Percentiles rank a stretch among this genome's conserved stretches.
Evolutionary conservation across 2,113 vertebrate genomes (phyloP).

Genomic region (Festucalex cinctus): DNA sequence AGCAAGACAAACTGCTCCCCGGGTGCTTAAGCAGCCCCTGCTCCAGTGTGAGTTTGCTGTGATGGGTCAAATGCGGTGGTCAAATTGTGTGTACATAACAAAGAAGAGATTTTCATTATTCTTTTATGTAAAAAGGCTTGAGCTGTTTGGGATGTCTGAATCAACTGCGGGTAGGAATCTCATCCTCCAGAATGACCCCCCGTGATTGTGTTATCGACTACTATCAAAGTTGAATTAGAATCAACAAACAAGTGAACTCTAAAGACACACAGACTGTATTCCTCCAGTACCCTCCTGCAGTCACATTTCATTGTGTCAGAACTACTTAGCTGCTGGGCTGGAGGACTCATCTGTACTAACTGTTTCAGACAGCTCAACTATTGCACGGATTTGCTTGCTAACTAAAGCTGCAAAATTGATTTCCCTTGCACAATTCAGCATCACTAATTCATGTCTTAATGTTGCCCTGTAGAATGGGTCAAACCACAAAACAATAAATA

Average conservation of each 20-base stretch:
- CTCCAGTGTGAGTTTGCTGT: too few species aligned
- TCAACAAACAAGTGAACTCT: neutral
- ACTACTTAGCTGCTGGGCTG: neutral
- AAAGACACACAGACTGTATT: neutral
- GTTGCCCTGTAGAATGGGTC: too few species aligned
- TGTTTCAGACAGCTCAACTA: neutral
- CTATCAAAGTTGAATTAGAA: neutral
- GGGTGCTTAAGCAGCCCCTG: too few species aligned
- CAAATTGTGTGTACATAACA: too few species aligned
- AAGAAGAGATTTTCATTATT: too few species aligned
- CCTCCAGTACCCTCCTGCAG: neutral
- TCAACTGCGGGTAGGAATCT: too few species aligned
- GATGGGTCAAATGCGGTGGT: too few species aligned
- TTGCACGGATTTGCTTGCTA: slow-evolving; percentile 9
- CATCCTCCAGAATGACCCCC: neutral
- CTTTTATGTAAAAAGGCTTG: too few species aligned
- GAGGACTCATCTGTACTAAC: neutral
- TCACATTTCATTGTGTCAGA: neutral
- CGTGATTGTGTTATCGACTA: neutral
- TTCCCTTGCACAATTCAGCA: slow-evolving; percentile 9
- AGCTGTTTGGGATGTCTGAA: too few species aligned
- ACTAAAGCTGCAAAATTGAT: slow-evolving; percentile 15
- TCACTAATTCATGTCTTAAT: neutral
- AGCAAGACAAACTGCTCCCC: too few species aligned
- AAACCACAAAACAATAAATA: too few species aligned